A percentile compares a stretch with the other conserved stretches of the same genome.
Conservation (phyloP, 2,797 vertebrate species). For the Bovichtus diacanthus region DNA sequence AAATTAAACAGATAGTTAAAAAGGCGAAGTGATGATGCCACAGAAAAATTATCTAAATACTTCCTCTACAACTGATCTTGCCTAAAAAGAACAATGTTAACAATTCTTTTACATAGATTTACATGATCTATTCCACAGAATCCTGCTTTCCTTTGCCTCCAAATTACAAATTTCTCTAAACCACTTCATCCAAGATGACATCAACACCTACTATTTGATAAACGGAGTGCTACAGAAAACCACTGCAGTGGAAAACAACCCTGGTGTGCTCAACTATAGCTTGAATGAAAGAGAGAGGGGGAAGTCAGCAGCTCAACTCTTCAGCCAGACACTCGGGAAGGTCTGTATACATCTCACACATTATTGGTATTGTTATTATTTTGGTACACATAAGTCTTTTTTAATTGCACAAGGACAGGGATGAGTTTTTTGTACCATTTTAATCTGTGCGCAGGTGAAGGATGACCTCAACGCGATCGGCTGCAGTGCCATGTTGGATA, state of each 20-base stretch:
- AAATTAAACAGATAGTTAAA: no score
- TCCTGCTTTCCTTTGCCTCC: constrained; percentile 76
- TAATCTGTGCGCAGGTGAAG: constrained; percentile 74
- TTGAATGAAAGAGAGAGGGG: constrained; percentile 78
- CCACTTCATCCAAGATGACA: constrained; percentile 80
- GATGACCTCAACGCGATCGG: constrained; percentile 77
- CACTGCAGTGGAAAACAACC: constrained; percentile 79
- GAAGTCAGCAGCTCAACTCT: constrained; percentile 80
- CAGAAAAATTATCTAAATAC: background rate
- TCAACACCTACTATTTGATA: constrained; percentile 87
- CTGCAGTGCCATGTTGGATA: constrained; percentile 77
- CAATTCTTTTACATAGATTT: background rate
- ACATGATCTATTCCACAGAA: constrained; percentile 76
- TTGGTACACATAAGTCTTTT: background rate
- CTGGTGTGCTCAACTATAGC: constrained; percentile 83
- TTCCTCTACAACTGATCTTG: background rate
- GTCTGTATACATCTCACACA: constrained; percentile 59
- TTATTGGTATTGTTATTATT: no score
- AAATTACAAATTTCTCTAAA: constrained; percentile 82
- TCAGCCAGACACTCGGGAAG: constrained; percentile 82
- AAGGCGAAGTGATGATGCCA: no score
- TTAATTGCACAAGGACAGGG: background rate
- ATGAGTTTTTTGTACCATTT: background rate
- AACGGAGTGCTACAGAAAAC: constrained; percentile 78
- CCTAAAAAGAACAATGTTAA: background rate